These are phyloP conservation scores for Pocillopora damicornis DNA, from an alignment of 64 coral and sea anemone species.

Conservation along the genomic window DNA sequence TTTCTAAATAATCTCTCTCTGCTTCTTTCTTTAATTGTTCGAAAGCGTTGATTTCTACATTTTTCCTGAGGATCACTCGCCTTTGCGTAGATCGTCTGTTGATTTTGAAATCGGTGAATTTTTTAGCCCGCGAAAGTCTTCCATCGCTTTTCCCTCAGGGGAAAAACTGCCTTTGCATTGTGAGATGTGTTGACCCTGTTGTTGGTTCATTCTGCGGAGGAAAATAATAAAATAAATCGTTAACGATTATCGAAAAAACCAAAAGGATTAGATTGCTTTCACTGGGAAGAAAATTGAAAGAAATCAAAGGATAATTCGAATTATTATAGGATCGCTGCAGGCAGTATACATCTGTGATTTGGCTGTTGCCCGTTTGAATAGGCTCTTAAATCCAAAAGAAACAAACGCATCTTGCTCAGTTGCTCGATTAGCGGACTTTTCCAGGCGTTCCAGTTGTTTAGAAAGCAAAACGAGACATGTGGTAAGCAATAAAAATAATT, in stretches of 20 bases:
- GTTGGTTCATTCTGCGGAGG: conserved; percentile 59
- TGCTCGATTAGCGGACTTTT: neutral
- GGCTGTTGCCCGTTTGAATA: conserved; percentile 27
- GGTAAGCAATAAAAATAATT: neutral
- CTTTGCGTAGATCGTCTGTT: conserved; percentile 48
- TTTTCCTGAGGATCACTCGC: conserved; percentile 17
- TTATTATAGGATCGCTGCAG: conserved; percentile 1
- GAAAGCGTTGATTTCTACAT: neutral
- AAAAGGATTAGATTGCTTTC: conserved; percentile 9
- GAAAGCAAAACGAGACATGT: neutral
- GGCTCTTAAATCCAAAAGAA: neutral
- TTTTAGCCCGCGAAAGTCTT: conserved; percentile 79
- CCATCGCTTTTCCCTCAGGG: conserved; percentile 59
- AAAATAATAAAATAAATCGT: neutral
- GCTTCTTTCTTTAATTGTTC: conserved; percentile 21
- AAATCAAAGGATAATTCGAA: conserved; percentile 2
- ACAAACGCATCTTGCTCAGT: conserved; percentile 14
- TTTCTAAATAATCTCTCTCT: neutral
- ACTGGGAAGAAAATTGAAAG: neutral
- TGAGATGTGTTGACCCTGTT: conserved; percentile 43
- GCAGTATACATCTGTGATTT: conserved; percentile 19
- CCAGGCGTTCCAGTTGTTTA: neutral
- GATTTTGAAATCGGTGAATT: conserved; percentile 52
- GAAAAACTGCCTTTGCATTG: conserved; percentile 59
- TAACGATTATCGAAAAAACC: neutral